Base-by-base conservation (phyloP, 2,113 vertebrate genomes). In the Megaceryle torquata region DNA sequence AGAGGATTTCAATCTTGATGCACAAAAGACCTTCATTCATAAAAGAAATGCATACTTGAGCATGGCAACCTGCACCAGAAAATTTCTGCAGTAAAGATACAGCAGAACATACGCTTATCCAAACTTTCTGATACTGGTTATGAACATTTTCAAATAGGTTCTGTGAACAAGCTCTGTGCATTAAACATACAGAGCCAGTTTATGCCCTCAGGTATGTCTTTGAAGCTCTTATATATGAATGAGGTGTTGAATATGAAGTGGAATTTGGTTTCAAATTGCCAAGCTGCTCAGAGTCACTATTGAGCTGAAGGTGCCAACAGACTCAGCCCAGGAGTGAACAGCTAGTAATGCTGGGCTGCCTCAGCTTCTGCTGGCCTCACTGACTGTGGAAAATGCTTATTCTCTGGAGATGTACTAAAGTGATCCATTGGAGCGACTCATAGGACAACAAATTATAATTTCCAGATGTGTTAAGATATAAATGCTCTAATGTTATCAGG, bases 1-100 rank as follows among this genome's bases (percentile, higher is more conserved):
- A 97, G 94, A 98, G 97, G 96, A 97, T 97, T 98, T 98, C 94
- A 98, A 98, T 98, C 93, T 96, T 97, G 91, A 96, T 93, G 90
- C 92, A 98, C 96, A 97, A 98, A 98, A 98, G 96, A 95, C 92
- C 89, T 90, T 96, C 97, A 98, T 98, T 98, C 97, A 98, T 94
- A 96, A 93, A 82, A 95, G 91, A 95, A 98, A 96, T 85, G 56
- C 90, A 95, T 96, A 91, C 93, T 96, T 94, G 96, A 97, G 86
- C 82, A 84, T 29, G 48, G 93, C 93, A 96, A 97, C 89, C 92
- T 96, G 33, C 31, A 95, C 96, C 93, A 97, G 91, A 96, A 94
- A 33, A 83, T 93, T 96, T 97, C 94, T 96, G 64, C 8, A 69
- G 93, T 88, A 82, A 87, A 97, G 94, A 97, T 94, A 87, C 44